These are phyloP conservation scores for Epizoanthus ramosus DNA, from an alignment of 92 coral and sea anemone genomes.

Conservation along the genomic window DNA sequence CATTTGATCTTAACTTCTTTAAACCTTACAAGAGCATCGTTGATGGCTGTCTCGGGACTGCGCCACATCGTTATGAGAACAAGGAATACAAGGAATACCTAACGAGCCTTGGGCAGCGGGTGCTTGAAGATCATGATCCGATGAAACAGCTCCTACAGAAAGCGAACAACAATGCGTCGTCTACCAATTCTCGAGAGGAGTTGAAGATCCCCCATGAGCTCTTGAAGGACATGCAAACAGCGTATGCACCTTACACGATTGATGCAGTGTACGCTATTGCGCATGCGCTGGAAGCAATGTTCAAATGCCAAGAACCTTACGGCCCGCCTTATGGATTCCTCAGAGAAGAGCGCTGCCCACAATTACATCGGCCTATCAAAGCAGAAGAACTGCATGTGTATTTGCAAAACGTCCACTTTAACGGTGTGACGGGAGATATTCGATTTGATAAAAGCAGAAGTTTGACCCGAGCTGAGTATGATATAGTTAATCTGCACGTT, in stretches of 20 bases:
- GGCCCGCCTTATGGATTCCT: slow-evolving; percentile 19
- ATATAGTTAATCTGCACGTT: slow-evolving; percentile 41
- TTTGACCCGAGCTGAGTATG: slow-evolving; percentile 37
- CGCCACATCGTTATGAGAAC: no score
- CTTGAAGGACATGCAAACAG: neutral
- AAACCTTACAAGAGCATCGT: no score
- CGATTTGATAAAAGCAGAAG: slow-evolving; percentile 45
- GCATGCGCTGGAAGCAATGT: slow-evolving; percentile 60
- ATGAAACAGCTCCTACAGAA: no score
- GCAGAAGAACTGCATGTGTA: slow-evolving; percentile 37
- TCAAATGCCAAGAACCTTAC: slow-evolving; percentile 30
- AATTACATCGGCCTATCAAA: slow-evolving; percentile 17
- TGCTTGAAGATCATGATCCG: no score
- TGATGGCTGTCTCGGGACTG: no score
- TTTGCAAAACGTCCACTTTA: slow-evolving; percentile 26
- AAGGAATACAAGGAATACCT: no score
- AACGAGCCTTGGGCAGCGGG: no score
- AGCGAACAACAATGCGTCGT: no score
- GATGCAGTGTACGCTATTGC: slow-evolving; percentile 75
- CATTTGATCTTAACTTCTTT: no score
- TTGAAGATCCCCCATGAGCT: no score
- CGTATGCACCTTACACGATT: slow-evolving; percentile 59
- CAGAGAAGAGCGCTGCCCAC: slow-evolving; percentile 40
- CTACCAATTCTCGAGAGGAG: no score
- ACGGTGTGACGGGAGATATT: slow-evolving; percentile 46